phyloP scores from a whole-genome alignment of 2,113 vertebrate species.

The Callipepla squamata region DNA sequence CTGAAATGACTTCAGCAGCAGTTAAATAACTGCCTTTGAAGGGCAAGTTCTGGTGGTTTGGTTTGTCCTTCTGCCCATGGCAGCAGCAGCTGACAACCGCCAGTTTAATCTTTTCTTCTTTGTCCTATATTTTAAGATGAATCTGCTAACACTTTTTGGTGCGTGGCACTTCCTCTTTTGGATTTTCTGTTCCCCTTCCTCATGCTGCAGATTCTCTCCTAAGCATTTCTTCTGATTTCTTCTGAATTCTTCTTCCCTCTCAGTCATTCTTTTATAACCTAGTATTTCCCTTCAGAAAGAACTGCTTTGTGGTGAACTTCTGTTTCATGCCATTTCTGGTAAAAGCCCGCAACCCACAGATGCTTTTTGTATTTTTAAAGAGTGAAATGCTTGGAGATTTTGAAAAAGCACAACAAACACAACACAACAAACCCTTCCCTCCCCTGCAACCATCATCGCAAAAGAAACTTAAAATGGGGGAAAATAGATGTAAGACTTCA shows the following conservation, averaged over 20 bases:
- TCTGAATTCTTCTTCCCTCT: neutral
- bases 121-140: neutral
- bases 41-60: neutral
- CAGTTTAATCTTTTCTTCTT: neutral
- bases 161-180: constrained; percentile 3
- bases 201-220: neutral
- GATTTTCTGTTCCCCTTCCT: constrained; percentile 45
- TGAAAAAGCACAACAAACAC: neutral
- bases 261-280: neutral
- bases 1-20: neutral
- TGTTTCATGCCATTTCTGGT: neutral
- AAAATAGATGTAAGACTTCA: neutral
- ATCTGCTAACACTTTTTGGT: neutral
- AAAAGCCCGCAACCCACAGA: neutral
- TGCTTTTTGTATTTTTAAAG: neutral
- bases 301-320: neutral
- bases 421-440: neutral
- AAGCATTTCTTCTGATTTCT: constrained; percentile 26
- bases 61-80: neutral
- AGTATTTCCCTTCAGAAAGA: neutral
- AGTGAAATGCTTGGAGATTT: neutral
- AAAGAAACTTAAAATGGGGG: constrained; percentile 5
- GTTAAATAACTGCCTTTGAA: neutral
- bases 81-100: neutral
- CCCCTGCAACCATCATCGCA: neutral